Evolutionary conservation across 2,797 vertebrate genomes (phyloP).

Genomic region (Alectoris magna): DNA sequence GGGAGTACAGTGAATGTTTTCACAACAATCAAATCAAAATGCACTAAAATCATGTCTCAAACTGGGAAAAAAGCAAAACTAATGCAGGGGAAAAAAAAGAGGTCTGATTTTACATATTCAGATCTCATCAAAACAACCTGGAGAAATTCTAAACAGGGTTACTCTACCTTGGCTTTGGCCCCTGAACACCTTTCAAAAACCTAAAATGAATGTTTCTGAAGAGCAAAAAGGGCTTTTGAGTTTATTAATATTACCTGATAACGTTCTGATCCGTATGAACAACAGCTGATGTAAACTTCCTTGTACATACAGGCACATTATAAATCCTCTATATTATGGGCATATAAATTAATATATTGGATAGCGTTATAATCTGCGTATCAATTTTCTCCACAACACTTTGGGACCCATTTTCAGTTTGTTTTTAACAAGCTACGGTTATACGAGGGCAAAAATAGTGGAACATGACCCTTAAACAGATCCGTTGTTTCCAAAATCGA

Average conservation of each 20-base stretch:
- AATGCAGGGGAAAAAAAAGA: not conserved
- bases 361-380: not conserved
- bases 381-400: not conserved
- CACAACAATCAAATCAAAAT: conserved; percentile 41
- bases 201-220: not conserved
- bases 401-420: not conserved
- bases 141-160: not conserved
- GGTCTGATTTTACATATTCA: conserved; percentile 8
- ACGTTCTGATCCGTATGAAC: not conserved
- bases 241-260: not conserved
- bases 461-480: not conserved
- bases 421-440: not conserved
- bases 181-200: not conserved
- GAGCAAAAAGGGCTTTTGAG: not conserved
- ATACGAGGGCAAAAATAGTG: not conserved
- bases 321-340: not conserved
- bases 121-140: not conserved
- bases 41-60: not conserved
- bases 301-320: not conserved
- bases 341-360: not conserved
- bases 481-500: not conserved
- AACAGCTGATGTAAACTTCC: not conserved
- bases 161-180: not conserved
- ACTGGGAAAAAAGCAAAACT: not conserved
- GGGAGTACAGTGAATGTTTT: conserved; percentile 44